Percentiles rank a stretch among this genome's conserved stretches.
Evolutionary conservation across 2,888 invertebrate species (phyloP).

Genomic region (Thera obeliscata): DNA sequence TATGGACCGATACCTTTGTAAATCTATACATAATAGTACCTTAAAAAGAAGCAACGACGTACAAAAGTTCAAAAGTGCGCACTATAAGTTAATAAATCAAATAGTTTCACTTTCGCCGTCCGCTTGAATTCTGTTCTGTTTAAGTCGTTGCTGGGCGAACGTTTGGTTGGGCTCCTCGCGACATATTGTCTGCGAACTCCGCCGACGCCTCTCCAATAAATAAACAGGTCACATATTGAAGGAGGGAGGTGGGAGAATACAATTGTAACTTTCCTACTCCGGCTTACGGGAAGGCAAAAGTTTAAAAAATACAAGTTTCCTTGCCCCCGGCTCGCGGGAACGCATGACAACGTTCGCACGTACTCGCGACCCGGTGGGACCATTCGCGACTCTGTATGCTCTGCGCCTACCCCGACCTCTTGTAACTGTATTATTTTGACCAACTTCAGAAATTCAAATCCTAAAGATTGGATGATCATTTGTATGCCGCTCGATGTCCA

Average conservation of each 20-base stretch:
- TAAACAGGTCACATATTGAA: slow-evolving; percentile 85
- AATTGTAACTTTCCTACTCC: slow-evolving; percentile 82
- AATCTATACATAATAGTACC: slow-evolving; percentile 30
- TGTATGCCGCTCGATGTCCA: slow-evolving; percentile 65
- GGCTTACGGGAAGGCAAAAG: slow-evolving; percentile 76
- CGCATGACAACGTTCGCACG: slow-evolving; percentile 66
- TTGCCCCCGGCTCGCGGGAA: slow-evolving; percentile 56
- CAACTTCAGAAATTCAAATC: slow-evolving; percentile 27
- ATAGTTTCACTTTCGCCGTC: slow-evolving; percentile 68
- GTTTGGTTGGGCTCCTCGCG: slow-evolving; percentile 73
- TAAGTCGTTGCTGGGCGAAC: slow-evolving; percentile 68
- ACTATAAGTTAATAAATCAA: slow-evolving; percentile 70
- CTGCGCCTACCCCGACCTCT: slow-evolving; percentile 24
- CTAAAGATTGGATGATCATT: slow-evolving; percentile 49
- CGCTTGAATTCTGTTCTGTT: slow-evolving; percentile 74
- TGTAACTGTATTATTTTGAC: slow-evolving; percentile 28
- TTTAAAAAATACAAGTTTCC: slow-evolving; percentile 83
- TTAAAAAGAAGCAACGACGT: slow-evolving; percentile 16
- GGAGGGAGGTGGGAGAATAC: slow-evolving; percentile 78
- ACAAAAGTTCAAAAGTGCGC: slow-evolving; percentile 27
- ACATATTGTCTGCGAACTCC: slow-evolving; percentile 83
- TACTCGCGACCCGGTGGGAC: slow-evolving; percentile 46
- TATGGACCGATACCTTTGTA: slow-evolving; percentile 45
- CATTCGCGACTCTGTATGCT: slow-evolving; percentile 38
- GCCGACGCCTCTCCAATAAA: slow-evolving; percentile 82